These are phyloP conservation scores for Fregata magnificens DNA, from an alignment of 2,113 vertebrate genomes.

Conservation along the genomic window DNA sequence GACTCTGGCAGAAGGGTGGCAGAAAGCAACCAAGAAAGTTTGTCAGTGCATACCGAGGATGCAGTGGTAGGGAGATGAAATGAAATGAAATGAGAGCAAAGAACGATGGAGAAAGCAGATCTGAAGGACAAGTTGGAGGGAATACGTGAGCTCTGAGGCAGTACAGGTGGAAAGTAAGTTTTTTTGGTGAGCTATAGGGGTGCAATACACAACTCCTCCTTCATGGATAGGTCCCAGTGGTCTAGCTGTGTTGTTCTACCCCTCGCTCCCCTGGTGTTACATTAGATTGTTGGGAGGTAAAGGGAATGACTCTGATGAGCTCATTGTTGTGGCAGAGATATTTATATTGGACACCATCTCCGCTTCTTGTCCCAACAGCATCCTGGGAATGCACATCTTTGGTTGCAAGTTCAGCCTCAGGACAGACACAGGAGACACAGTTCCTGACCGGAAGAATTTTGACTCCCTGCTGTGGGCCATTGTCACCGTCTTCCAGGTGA, in stretches of 20 bases:
- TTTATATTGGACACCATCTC: background rate
- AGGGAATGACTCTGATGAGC: background rate
- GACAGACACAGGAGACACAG: conserved; percentile 91
- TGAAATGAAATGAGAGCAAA: background rate
- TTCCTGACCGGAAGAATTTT: conserved; percentile 96
- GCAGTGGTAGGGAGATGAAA: background rate
- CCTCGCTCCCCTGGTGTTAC: background rate
- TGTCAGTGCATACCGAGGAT: background rate
- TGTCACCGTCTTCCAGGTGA: conserved; percentile 95
- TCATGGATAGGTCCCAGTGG: background rate
- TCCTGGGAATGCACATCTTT: conserved; percentile 98
- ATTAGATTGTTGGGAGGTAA: background rate
- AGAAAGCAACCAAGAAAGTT: background rate
- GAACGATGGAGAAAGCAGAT: background rate
- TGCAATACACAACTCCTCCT: background rate
- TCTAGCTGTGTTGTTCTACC: background rate
- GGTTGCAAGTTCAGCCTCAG: conserved; percentile 98
- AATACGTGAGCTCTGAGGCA: background rate
- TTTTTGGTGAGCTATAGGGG: background rate
- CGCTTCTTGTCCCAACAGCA: conserved; percentile 72
- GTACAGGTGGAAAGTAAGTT: background rate
- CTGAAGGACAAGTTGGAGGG: background rate
- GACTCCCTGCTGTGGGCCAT: conserved; percentile 98
- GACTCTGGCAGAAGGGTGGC: background rate
- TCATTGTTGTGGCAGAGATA: background rate